Evolutionary conservation across 2,797 vertebrate genomes (phyloP).

Genomic region (Potorous gilbertii): DNA sequence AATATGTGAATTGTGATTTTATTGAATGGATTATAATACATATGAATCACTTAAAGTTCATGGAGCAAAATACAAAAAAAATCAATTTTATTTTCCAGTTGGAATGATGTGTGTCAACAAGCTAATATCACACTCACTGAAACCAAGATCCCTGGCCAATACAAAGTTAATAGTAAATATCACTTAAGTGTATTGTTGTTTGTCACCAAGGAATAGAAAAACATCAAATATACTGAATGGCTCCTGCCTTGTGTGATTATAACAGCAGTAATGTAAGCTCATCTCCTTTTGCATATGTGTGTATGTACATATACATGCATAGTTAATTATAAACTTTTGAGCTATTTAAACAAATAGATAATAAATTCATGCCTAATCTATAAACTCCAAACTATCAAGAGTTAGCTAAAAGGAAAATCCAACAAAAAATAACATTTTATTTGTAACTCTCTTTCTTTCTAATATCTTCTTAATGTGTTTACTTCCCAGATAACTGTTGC

Average conservation of each 20-base stretch:
- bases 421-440: neutral
- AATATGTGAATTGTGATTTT: too few relatives aligned
- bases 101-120: neutral
- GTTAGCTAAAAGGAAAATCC: neutral
- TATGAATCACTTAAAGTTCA: too few relatives aligned
- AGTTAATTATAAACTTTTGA: neutral
- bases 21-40: too few relatives aligned
- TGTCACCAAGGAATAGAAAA: neutral
- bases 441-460: neutral
- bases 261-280: neutral
- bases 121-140: neutral
- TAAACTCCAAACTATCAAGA: neutral
- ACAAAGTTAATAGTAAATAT: neutral
- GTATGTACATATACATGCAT: too few relatives aligned
- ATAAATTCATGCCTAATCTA: neutral
- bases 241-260: neutral
- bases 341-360: neutral
- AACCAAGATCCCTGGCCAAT: neutral
- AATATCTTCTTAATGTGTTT: neutral
- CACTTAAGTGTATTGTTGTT: neutral
- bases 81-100: neutral
- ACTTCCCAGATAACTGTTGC: neutral
- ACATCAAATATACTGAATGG: neutral
- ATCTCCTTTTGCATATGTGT: neutral
- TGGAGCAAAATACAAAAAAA: neutral